Evolutionary conservation across 2,113 vertebrate species (phyloP).

Genomic region (Atlantisia rogersi): DNA sequence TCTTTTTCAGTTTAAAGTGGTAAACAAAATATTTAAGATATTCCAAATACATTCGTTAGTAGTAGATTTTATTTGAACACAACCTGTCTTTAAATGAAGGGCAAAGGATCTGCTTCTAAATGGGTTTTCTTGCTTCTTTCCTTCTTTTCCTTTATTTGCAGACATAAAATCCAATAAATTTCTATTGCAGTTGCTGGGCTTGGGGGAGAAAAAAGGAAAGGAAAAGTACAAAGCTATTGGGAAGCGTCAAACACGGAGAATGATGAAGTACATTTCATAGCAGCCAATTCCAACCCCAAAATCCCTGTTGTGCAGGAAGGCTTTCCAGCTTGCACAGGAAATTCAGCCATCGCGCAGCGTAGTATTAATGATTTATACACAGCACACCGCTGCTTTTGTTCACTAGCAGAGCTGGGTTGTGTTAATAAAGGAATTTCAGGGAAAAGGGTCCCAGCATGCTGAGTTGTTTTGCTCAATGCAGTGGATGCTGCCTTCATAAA

Average conservation of each 20-base stretch:
- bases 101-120: not conserved
- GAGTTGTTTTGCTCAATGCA: conserved; percentile 59
- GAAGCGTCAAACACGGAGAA: conserved; percentile 43
- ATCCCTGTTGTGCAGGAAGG: conserved; percentile 72
- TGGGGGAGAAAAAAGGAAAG: conserved; percentile 26
- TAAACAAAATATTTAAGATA: not conserved
- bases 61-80: not conserved
- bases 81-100: not conserved
- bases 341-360: conserved; percentile 66
- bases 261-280: conserved; percentile 73
- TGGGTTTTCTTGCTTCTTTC: not conserved
- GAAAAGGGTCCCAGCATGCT: conserved; percentile 49
- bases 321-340: conserved; percentile 73
- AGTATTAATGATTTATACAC: conserved; percentile 81
- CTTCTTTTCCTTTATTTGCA: conserved; percentile 36
- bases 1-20: not conserved
- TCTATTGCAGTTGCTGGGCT: conserved; percentile 8
- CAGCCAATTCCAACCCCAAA: conserved; percentile 73
- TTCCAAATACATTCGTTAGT: not conserved
- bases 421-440: conserved; percentile 77
- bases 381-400: conserved; percentile 72
- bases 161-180: conserved; percentile 45
- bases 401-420: conserved; percentile 53
- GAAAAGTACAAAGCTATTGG: conserved; percentile 56
- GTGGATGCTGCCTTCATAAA: conserved; percentile 70